Percentiles rank a stretch among this genome's conserved stretches.
phyloP scores from a whole-genome alignment of 2,888 invertebrate species.

The Patella depressa region DNA sequence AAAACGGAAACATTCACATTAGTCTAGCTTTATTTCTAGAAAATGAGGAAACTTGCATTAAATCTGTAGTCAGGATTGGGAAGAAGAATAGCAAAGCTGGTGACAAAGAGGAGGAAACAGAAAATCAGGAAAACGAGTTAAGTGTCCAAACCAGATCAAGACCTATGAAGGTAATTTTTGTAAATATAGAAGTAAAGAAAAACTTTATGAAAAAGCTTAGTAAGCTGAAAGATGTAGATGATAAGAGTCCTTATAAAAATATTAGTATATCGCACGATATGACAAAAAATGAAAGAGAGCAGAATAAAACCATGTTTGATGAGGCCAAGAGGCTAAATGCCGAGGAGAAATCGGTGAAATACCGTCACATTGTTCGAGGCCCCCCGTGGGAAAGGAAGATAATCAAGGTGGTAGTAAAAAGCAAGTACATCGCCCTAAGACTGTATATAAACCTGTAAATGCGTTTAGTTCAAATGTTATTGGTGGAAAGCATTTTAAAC shows the following conservation, averaged over 20 bases:
- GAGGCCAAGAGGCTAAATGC: background rate
- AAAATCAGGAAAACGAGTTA: too few species aligned
- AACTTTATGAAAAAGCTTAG: background rate
- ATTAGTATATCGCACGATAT: background rate
- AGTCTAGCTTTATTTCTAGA: background rate
- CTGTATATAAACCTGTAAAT: conserved; percentile 3
- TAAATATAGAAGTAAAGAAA: background rate
- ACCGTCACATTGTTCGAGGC: background rate
- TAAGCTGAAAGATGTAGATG: background rate
- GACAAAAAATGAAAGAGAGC: background rate
- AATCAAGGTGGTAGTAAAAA: background rate
- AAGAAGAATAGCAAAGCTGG: too few species aligned
- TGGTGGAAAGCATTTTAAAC: background rate
- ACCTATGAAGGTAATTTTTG: background rate
- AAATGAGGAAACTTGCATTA: background rate
- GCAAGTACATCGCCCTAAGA: background rate
- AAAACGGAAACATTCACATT: too few species aligned
- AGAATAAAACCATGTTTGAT: background rate
- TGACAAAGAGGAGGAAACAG: too few species aligned
- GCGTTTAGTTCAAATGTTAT: background rate
- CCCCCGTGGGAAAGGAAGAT: background rate
- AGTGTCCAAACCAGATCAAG: background rate
- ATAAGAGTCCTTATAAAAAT: background rate
- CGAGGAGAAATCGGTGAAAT: background rate
- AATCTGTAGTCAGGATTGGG: too few species aligned